Evolutionary conservation across 2,888 invertebrate species (phyloP).

Genomic region (Eustalomyia histrio): DNA sequence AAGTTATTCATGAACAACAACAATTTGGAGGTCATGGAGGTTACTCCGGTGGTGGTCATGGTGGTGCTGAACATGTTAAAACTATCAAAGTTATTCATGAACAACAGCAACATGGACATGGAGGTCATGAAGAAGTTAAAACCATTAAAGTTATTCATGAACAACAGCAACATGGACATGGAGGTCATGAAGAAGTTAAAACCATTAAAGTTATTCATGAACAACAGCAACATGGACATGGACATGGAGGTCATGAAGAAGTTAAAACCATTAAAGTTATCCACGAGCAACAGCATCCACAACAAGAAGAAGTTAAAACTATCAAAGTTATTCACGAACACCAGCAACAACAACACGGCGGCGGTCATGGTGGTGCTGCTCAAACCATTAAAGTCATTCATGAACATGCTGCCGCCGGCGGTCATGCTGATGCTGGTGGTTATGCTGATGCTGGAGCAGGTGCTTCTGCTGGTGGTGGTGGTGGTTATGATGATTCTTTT

Average conservation of each 20-base stretch:
- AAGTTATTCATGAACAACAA: conserved; percentile 33
- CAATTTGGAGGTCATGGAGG: conserved; percentile 31
- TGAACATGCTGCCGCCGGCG: conserved; percentile 46
- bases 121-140: conserved; percentile 38
- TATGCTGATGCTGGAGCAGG: conserved; percentile 27
- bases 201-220: conserved; percentile 62
- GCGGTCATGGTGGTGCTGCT: conserved; percentile 32
- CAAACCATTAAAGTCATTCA: conserved; percentile 61
- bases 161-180: conserved; percentile 47
- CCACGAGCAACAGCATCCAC: conserved; percentile 59
- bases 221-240: conserved; percentile 51
- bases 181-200: conserved; percentile 38
- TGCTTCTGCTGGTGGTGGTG: conserved; percentile 18
- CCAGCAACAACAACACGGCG: conserved; percentile 39
- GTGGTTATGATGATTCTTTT: conserved; percentile 52
- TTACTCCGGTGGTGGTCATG: neutral
- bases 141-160: conserved; percentile 62
- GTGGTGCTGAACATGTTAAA: conserved; percentile 47
- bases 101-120: conserved; percentile 47
- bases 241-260: conserved; percentile 27
- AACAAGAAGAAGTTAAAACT: conserved; percentile 55
- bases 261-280: conserved; percentile 59
- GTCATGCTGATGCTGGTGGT: conserved; percentile 19
- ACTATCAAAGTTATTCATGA: conserved; percentile 61
- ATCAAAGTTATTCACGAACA: conserved; percentile 62